Evolutionary conservation across 1,140 invertebrate species (phyloP), one percentile per base, ranked within the genome.

Genomic region (Lysiphlebus fabarum): DNA sequence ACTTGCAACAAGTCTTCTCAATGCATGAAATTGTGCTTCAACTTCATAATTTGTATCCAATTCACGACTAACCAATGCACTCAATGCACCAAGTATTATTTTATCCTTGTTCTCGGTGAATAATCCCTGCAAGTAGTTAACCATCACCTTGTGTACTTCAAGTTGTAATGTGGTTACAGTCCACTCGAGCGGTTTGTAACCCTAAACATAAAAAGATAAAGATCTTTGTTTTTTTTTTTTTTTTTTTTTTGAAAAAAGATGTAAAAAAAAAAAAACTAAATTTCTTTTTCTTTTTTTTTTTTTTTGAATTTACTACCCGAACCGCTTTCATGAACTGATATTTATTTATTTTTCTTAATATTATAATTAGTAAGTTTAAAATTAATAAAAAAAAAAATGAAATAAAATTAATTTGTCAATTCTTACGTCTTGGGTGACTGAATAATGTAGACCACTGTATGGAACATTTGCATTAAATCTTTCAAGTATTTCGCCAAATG

Each of bases 21-120:
- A 75, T 8, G 93, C 93, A 74, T 98, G 95, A 78, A 99, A 98
- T 74, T 98, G 94, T 42, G 90, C 88, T 77, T 96, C 93, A 14
- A 97, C 74, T 67, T 95, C 89, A 40, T 79, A 83, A 77, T 83
- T 84, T 11, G 80, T 83, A 54, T 90, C 83, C 67, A 89, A 78
- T 74, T 90, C 84, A 76, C 86, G 84, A 68, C 83, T 87, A 6
- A 92, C 84, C 56, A 96, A 82, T 7, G 86, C 83, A 71, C 86
- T 88, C 64, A 93, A 74, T 41, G 91, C 93, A 59, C 81, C 86
- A 64, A 87, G 86, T 66, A 99, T 99, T 48, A 97, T 80, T 77
- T 96, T 96, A 76, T 98, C 96, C 79, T 99, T 99, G 78, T 98
- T 99, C 80, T 99, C 96, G 9, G 95, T 89, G 85, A 99, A 99